Conservation (phyloP, 2,888 invertebrate species). For the Chironomus tentans region DNA sequence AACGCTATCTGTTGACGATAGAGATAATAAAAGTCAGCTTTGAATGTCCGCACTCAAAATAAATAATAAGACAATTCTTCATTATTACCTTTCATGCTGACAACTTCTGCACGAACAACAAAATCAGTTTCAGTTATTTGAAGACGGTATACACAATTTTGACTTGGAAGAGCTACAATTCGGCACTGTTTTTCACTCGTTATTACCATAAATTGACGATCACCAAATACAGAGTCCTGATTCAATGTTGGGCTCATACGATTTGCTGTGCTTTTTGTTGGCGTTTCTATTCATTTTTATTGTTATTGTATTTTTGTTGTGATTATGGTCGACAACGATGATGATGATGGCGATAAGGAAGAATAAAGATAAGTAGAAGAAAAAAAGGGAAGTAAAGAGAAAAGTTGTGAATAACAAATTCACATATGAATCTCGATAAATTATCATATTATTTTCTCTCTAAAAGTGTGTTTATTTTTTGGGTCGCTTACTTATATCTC, state of each 20-base stretch:
- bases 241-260: conserved; percentile 70
- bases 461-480: not conserved
- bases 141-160: conserved; percentile 87
- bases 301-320: too few relatives aligned
- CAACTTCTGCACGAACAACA: conserved; percentile 89
- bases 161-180: conserved; percentile 88
- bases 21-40: not conserved
- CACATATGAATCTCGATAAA: not conserved
- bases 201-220: conserved; percentile 87
- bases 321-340: too few relatives aligned
- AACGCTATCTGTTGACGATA: conserved; percentile 68
- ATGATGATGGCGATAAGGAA: not conserved
- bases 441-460: too few relatives aligned
- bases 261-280: conserved; percentile 56
- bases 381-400: not conserved
- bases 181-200: conserved; percentile 92
- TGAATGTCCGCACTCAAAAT: not conserved
- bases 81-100: conserved; percentile 72
- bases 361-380: not conserved
- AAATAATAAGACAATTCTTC: not conserved
- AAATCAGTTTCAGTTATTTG: conserved; percentile 89
- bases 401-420: not conserved
- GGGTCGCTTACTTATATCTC: conserved; percentile 37
- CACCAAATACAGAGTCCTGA: conserved; percentile 46
- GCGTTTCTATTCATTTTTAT: conserved; percentile 44